Evolutionary conservation across 1,140 invertebrate species (phyloP).

Genomic region (Drosophila repletoides): DNA sequence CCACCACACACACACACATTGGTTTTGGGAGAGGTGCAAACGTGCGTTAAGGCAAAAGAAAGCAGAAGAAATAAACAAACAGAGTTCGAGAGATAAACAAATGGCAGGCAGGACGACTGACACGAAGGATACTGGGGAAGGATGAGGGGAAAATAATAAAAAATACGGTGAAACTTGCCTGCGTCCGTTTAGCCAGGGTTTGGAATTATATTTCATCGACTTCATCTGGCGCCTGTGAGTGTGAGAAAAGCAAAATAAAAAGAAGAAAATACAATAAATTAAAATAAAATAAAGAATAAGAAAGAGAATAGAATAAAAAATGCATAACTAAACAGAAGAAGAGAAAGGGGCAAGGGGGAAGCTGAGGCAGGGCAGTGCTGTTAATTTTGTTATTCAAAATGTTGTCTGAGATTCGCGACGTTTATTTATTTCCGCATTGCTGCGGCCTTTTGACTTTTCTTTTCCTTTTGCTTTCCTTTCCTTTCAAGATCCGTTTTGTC

Average conservation of each 20-base stretch:
- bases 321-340: conserved; percentile 68
- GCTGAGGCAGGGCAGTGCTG: too few relatives aligned
- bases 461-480: conserved; percentile 23
- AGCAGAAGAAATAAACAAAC: conserved; percentile 14
- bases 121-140: conserved; percentile 1
- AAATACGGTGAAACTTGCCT: conserved; percentile 59
- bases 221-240: conserved; percentile 47
- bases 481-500: conserved; percentile 18
- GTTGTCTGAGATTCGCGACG: conserved; percentile 66
- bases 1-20: conserved; percentile 5
- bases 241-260: conserved; percentile 48
- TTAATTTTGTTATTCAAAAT: conserved; percentile 82
- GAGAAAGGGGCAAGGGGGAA: background rate
- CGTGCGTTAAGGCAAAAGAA: conserved; percentile 68
- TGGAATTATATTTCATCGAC: conserved; percentile 38
- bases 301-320: conserved; percentile 37
- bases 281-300: conserved; percentile 24
- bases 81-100: conserved; percentile 48
- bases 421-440: conserved; percentile 80
- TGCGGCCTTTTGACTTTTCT: conserved; percentile 42
- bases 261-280: conserved; percentile 57
- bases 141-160: conserved; percentile 21
- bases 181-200: conserved; percentile 32
- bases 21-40: conserved; percentile 60
- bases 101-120: conserved; percentile 24